A percentile compares a stretch with the other conserved stretches of the same genome.
Conservation (phyloP, 2,113 vertebrate genomes). For the Dunckerocampus dactyliophorus region DNA sequence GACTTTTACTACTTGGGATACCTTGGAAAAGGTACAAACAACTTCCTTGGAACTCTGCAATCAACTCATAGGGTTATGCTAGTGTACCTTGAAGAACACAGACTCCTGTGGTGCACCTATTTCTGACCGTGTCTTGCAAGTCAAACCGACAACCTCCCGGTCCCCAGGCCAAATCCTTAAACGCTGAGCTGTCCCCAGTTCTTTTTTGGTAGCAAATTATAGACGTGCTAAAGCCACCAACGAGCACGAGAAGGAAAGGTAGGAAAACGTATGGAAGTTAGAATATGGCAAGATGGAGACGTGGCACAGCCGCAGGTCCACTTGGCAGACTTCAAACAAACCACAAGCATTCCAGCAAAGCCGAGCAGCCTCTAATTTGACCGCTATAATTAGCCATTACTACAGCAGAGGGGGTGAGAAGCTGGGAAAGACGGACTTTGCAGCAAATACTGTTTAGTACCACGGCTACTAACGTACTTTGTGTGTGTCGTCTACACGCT, state of each 20-base stretch:
- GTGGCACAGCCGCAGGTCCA: slow-evolving; percentile 17
- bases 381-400: slow-evolving; percentile 22
- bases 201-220: not conserved
- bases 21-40: no score
- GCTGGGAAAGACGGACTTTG: not conserved
- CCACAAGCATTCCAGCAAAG: slow-evolving; percentile 23
- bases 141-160: not conserved
- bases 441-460: not conserved
- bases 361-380: slow-evolving; percentile 34
- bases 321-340: slow-evolving; percentile 11
- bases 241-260: not conserved
- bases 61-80: not conserved
- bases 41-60: not conserved
- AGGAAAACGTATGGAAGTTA: not conserved
- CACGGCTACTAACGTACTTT: slow-evolving; percentile 1
- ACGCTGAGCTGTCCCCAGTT: not conserved
- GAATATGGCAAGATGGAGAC: slow-evolving; percentile 1
- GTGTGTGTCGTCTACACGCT: not conserved
- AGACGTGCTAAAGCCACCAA: not conserved
- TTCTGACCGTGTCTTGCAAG: not conserved
- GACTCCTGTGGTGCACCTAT: not conserved
- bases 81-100: not conserved
- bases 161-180: not conserved
- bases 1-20: no score
- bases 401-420: slow-evolving; percentile 5